Evolutionary conservation across 2,113 vertebrate genomes (phyloP), one percentile per base, ranked within the genome.

Genomic region (Myrmophylax atrothorax): DNA sequence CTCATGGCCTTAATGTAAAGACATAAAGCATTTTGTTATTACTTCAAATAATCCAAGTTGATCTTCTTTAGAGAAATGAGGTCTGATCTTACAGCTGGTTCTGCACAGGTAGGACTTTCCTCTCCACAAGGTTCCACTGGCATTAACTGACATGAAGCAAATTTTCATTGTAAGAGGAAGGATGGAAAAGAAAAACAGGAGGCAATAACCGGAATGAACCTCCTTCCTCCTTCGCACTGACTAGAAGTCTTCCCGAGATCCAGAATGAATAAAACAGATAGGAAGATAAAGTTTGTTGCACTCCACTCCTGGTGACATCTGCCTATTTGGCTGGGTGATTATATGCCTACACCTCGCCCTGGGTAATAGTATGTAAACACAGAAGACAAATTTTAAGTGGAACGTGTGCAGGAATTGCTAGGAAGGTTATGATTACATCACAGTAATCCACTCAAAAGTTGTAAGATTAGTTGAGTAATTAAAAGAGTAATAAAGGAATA

Each of bases 1-100:
- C 95, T 96, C 80, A 92, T 3, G 93, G 83, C 83, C 66, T 94
- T 97, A 90, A 86, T 75, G 68, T 60, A 93, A 93, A 96, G 83
- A 12, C 64, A 94, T 55, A 70, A 60, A 90, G 73, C 56, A 90
- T 90, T 85, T 88, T 78, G 85, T 89, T 89, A 92, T 80, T 92
- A 89, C 76, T 93, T 92, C 53, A 78, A 89, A 94, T 84, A 92
- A 96, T 92, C 83, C 93, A 82, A 79, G 62, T 14, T 72, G 49
- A 96, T 92, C 84, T 94, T 38, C 56, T 94, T 87, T 75, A 90
- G 47, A 67, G 62, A 84, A 95, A 90, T 42, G 17, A 86, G 60
- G 52, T 35, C 73, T 94, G 76, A 93, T 72, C 64, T 87, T 31
- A 70, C 60, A 86, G 64, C 47, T 84, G 68, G 37, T 9, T 94